A percentile compares a stretch with the other conserved stretches of the same genome.
Conservation (phyloP, 2,888 invertebrate species). For the Lagria hirta region DNA sequence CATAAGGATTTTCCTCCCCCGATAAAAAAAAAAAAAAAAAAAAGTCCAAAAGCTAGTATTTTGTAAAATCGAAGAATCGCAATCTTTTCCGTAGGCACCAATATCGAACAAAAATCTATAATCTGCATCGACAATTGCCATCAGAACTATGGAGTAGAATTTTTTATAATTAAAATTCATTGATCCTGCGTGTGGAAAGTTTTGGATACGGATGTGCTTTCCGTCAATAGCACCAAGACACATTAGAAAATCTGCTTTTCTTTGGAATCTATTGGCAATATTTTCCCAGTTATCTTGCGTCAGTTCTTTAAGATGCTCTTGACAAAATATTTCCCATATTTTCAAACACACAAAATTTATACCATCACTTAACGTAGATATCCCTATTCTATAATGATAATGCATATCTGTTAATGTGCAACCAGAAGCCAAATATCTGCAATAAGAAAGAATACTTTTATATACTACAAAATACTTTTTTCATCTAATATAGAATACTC, state of each 20-base stretch:
- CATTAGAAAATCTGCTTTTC: constrained; percentile 26
- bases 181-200: constrained; percentile 28
- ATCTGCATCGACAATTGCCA: constrained; percentile 33
- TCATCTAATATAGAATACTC: not conserved
- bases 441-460: constrained; percentile 4
- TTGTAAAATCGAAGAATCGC: constrained; percentile 31
- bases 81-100: constrained; percentile 31
- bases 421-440: constrained; percentile 20
- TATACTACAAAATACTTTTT: not conserved
- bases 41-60: constrained; percentile 28
- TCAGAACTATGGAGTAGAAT: constrained; percentile 29
- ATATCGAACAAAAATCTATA: constrained; percentile 28
- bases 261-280: constrained; percentile 29
- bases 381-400: constrained; percentile 20
- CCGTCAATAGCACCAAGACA: constrained; percentile 29
- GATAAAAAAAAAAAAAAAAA: too few species aligned
- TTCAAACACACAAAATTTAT: constrained; percentile 9
- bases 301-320: constrained; percentile 21
- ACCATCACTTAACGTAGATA: constrained; percentile 16
- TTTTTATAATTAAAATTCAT: constrained; percentile 33
- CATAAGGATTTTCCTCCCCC: too few species aligned
- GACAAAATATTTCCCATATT: constrained; percentile 28
- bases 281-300: constrained; percentile 26
- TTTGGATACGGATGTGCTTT: constrained; percentile 30
- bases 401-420: constrained; percentile 24